Base-by-base conservation (phyloP, 2,888 invertebrate genomes). In the Linnaemya tessellans region DNA sequence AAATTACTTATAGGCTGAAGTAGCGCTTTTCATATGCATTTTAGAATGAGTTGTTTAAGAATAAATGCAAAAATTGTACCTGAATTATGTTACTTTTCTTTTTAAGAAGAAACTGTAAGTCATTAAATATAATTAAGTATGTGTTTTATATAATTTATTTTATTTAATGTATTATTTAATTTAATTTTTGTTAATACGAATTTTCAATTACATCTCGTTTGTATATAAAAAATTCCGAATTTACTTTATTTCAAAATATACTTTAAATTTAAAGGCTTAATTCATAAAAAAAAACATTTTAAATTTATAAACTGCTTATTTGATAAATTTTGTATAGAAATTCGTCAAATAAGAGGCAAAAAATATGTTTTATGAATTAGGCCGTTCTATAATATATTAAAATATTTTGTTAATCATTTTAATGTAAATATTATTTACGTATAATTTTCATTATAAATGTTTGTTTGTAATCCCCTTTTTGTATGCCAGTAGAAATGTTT, bases 401-500 rank as follows among this genome's bases (percentile, higher is more conserved):
- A 30, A 7, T 75, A 46, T 62, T 64, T 54, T 43, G 11, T 56
- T 30, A 62, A 62, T 77, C 20, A 10, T n/a, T 65, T 58, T 56
- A 11, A n/a, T 68, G 13, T 20, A 3, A n/a, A 25, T 41, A 64
- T 64, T 70, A 20, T 22, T 74, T 74, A 20, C 51, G n/a, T 20
- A 62, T 51, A 38, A 43, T 74, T 67, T 58, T 43, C 25, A 20
- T 60, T 58, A 38, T 67, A 49, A 67, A 80, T 25, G 38, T 74
- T 65, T n/a, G 20, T 80, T 71, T 73, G 73, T 80, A 58, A 38
- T 73, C 58, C 65, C 38, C 49, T 65, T 51, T 67, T 51, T 80
- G 80, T 80, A 74, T 80, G 80, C 60, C 80, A 80, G 80, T 80
- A 80, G 58, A 65, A 67, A 73, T 60, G 54, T 80, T 58, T 67